A percentile compares a stretch with the other conserved stretches of the same genome.
Conservation (phyloP, 2,113 vertebrate genomes). For the Ochotona princeps region DNA sequence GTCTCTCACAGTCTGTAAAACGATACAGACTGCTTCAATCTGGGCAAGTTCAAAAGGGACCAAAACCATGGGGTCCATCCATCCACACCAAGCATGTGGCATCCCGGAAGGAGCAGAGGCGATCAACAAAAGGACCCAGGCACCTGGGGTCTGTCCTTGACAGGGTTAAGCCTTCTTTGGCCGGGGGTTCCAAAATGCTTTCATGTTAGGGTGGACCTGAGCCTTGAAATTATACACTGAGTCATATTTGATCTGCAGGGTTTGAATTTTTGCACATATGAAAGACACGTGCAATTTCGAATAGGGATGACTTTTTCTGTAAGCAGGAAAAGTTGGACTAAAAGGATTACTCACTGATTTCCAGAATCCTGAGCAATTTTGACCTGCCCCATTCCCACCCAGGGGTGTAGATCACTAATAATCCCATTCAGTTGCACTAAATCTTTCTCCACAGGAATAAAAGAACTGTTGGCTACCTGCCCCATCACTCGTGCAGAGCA, state of each 20-base stretch:
- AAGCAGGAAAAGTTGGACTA: background rate
- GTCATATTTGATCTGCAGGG: conserved; percentile 47
- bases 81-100: too few relatives aligned
- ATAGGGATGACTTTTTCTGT: background rate
- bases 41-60: background rate
- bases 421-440: background rate
- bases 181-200: too few relatives aligned
- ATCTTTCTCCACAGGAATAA: background rate
- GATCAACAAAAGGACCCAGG: too few relatives aligned
- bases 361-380: background rate
- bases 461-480: too few relatives aligned
- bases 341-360: background rate
- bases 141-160: too few relatives aligned
- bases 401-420: background rate
- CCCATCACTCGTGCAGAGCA: too few relatives aligned
- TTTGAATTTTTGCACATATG: conserved; percentile 36
- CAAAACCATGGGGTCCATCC: too few relatives aligned
- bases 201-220: too few relatives aligned
- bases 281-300: too few relatives aligned
- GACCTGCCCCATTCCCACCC: background rate
- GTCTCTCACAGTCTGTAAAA: conserved; percentile 39
- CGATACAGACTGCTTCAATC: background rate
- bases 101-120: too few relatives aligned
- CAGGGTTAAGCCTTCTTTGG: too few relatives aligned
- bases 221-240: background rate